These are phyloP conservation scores for Pempheris klunzingeri DNA, from an alignment of 2,797 vertebrate species.

Conservation along the genomic window DNA sequence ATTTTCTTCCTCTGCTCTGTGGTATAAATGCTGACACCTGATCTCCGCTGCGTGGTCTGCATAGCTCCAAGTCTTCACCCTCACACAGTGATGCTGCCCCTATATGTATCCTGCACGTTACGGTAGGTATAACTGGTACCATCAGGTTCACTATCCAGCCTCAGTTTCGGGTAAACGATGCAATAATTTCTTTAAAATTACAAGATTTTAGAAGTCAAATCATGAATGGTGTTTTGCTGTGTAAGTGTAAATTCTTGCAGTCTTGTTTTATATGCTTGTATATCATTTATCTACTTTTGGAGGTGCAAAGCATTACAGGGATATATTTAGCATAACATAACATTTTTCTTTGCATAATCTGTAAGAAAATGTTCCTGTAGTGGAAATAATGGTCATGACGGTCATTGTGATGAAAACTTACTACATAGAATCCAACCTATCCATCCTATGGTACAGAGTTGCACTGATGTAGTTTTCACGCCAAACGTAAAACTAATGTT, in stretches of 20 bases:
- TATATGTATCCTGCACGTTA: slow-evolving; percentile 27
- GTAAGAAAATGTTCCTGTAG: no score
- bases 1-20: slow-evolving; percentile 67
- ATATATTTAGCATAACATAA: not conserved
- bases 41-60: slow-evolving; percentile 74
- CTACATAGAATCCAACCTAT: no score
- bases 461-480: no score
- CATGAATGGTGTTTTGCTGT: not conserved
- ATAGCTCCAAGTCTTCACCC: slow-evolving; percentile 71
- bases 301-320: not conserved
- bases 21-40: slow-evolving; percentile 84
- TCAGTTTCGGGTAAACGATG: not conserved
- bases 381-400: no score
- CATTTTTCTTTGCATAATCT: no score
- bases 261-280: not conserved
- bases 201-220: not conserved
- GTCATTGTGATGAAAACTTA: no score
- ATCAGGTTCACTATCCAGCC: not conserved
- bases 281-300: not conserved
- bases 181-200: not conserved
- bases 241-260: not conserved
- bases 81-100: slow-evolving; percentile 35
- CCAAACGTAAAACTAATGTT: no score
- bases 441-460: no score
- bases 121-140: not conserved